Evolutionary conservation across 2,888 invertebrate species (phyloP), one percentile per base, ranked within the genome.

Genomic region (Callimorpha dominula): DNA sequence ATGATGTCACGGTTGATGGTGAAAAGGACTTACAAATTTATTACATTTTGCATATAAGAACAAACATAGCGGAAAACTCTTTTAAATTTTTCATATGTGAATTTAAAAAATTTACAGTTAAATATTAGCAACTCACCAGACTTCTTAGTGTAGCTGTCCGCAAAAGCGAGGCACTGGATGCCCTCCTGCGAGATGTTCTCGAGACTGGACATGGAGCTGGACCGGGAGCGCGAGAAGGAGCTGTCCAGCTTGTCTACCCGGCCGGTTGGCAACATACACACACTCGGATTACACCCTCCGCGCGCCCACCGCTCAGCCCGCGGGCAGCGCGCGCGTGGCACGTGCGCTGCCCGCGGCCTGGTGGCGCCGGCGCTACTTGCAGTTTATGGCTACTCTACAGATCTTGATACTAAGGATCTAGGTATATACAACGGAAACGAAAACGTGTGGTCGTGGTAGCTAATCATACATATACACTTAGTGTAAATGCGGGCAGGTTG

Each of bases 171-270:
- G 96, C 98, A 99, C 96, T 99, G 99, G 90, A 99, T 98, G 92
- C 99, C 98, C 96, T 99, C 99, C 87, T 98, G 98, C 89, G 98
- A 98, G 96, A 99, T 99, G 96, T 99, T 99, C 96, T 99, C 99
- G 91, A 99, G 96, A 94, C 99, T 99, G 90, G 99, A 99, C 98
- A 99, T 99, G 95, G 99, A 99, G 94, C 99, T 99, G 93, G 99
- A 99, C 90, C 99, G 97, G 85, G 99, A 99, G 93, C 99, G 97
- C 88, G 99, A 99, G 96, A 99, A 99, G 87, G 98, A 98, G 94
- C 98, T 98, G 96, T 99, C 99, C 97, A 98, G 97, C 96, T 99
- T 99, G 97, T 99, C 99, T 99, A 97, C 96, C 96, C 97, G 97
- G 96, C 97, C 97, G 91, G 93, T 92, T 88, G 89, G 89, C 88